These are phyloP conservation scores for Tetragnatha montana DNA, from an alignment of 2,888 invertebrate genomes.

Conservation along the genomic window DNA sequence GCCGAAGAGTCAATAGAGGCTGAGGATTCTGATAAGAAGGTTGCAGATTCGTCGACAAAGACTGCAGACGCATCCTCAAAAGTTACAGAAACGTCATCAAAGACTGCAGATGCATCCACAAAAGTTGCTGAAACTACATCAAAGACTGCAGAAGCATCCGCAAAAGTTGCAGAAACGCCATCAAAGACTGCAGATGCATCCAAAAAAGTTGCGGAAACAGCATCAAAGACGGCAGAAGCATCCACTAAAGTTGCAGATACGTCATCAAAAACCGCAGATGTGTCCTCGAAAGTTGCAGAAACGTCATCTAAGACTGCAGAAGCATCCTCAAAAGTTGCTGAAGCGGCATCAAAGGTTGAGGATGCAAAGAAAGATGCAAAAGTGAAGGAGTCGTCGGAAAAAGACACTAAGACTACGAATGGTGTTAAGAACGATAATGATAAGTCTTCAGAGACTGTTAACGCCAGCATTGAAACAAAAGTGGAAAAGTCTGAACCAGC, in stretches of 20 bases:
- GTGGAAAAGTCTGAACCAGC: constrained; percentile 34
- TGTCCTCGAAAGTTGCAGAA: not conserved
- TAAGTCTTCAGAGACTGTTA: constrained; percentile 45
- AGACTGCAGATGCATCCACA: no score
- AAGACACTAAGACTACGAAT: constrained; percentile 5
- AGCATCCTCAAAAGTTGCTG: not conserved
- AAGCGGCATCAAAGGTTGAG: not conserved
- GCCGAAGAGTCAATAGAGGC: constrained; percentile 16
- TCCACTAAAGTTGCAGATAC: no score
- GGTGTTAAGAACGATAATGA: constrained; percentile 40
- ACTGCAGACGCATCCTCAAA: not conserved
- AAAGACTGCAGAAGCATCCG: no score
- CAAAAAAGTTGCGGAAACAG: no score
- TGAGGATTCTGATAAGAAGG: constrained; percentile 20
- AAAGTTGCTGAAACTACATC: no score
- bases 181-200: no score
- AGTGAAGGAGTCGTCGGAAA: constrained; percentile 13
- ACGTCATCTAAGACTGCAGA: no score
- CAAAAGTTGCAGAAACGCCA: not conserved
- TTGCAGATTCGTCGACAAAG: not conserved
- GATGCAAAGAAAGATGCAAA: not conserved
- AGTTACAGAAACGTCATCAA: not conserved
- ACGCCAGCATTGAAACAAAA: constrained; percentile 45
- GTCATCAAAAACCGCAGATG: no score
- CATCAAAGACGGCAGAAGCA: no score